Evolutionary conservation across 2,797 vertebrate genomes (phyloP), one percentile per base, ranked within the genome.

Genomic region (Acrossocheilus wenchowensis): DNA sequence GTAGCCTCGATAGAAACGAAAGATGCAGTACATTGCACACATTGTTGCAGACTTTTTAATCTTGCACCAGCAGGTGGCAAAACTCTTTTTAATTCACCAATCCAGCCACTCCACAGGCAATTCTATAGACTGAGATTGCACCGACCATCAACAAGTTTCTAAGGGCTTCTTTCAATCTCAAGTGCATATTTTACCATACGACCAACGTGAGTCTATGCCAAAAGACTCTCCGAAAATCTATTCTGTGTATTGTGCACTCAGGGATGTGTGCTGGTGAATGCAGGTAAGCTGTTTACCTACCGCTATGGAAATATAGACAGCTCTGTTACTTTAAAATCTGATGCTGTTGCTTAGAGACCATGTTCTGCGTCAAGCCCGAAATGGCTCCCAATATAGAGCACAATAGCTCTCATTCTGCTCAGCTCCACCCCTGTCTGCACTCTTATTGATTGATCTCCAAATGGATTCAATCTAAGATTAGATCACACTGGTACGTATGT

Each of bases 331-430:
- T 81, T 72, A 77, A 78, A 82, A 81, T 86, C 86, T 84, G 69
- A 86, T 77, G 77, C 78, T 82, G 89, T 90, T 90, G 89, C 89
- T 90, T 90, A 66, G 89, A 88, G 83, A 90, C 89, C 88, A 74
- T 88, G 80, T 78, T 80, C 54, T 90, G 87, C 83, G 66, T 90
- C 86, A 88, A 79, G 77, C 78, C 69, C 82, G 78, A 78, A 83
- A 87, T 83, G 87, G 85, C 77, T 85, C 86, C 79, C 73, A 78
- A 78, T 86, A 87, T 88, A 74, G 45, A 66, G 74, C 83, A 90
- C 89, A 87, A 90, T 87, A 86, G 86, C 78, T 81, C 57, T 64
- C 78, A 11, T 72, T 86, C 62, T 54, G 50, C 84, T 62, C 39
- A 78, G 82, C 57, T 83, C 87, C 36, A 78, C 50, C 78, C 69